A percentile compares a stretch with the other conserved stretches of the same genome.
Evolutionary conservation across 2,888 invertebrate species (phyloP).

Genomic region (Dicyrtomina minuta): DNA sequence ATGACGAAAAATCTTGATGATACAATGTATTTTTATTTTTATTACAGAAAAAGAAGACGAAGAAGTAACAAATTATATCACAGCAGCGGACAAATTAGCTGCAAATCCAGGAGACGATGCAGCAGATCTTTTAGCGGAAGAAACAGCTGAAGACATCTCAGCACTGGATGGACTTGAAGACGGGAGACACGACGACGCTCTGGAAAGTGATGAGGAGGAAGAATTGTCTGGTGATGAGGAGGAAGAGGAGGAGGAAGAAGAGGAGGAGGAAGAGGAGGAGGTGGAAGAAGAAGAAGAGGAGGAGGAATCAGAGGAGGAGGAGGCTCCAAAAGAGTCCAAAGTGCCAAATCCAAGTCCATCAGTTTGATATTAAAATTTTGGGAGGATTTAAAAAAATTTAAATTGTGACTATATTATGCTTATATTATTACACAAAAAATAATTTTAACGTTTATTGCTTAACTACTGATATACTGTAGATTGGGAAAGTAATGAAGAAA

Average conservation of each 20-base stretch:
- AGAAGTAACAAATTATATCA: conserved; percentile 36
- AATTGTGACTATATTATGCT: no score
- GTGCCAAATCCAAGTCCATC: conserved; percentile 16
- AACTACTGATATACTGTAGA: no score
- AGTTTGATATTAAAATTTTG: conserved; percentile 14
- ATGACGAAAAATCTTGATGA: neutral
- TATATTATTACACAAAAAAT: no score
- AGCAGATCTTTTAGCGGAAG: conserved; percentile 20
- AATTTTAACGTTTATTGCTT: no score
- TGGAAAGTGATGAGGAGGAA: conserved; percentile 35
- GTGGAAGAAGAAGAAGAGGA: conserved; percentile 22
- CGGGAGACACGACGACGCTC: conserved; percentile 30
- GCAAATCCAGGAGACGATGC: conserved; percentile 10
- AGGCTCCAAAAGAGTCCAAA: no score
- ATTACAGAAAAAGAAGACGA: conserved; percentile 30
- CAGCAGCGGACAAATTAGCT: conserved; percentile 35
- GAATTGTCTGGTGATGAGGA: conserved; percentile 28
- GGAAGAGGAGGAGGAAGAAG: conserved; percentile 31
- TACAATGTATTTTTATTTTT: neutral
- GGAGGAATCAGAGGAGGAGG: conserved; percentile 2
- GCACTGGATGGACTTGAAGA: conserved; percentile 43
- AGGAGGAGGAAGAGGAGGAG: conserved; percentile 10
- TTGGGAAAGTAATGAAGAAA: no score
- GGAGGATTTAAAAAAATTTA: no score
- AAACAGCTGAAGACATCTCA: conserved; percentile 49